Evolutionary conservation across 2,888 invertebrate genomes (phyloP), one percentile per base, ranked within the genome.

Genomic region (Eristalis tenax): DNA sequence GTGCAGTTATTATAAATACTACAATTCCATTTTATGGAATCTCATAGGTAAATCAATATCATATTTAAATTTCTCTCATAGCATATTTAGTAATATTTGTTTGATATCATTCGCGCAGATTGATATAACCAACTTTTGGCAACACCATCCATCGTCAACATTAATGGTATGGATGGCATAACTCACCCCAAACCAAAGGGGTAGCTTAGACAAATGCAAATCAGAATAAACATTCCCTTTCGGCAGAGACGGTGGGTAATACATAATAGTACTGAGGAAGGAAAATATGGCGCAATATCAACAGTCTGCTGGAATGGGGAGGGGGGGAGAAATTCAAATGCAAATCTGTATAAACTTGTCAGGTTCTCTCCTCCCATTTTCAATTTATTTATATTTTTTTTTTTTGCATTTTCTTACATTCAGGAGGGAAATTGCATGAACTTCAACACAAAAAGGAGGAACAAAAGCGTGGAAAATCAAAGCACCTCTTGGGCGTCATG

Each of bases 211-310:
- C 74, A 57, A 71, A 83, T 87, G 75, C 79, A 87, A 83, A 87
- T 83, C 75, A 78, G 75, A 57, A 83, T 38, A 43, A 66, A 66
- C 66, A 43, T 75, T 70, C 57, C 43, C 78, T 73, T 71, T 23
- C 13, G 59, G 28, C 26, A 64, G 68, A 64, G 68, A 64, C 26
- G 65, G 35, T 75, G 59, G 65, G n/a, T 4, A 64, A 76, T 22
- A 32, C 15, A 71, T 26, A 26, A 26, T 66, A 59, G 26, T 26
- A 23, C 11, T 35, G 32, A 26, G 11, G 13, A 40, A 22, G 38
- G 43, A 73, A 43, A 43, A 69, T 75, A 75, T 76, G 79, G 76
- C 66, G 75, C 75, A 87, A 87, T 79, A 83, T 79, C 75, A 87
- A 75, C 74, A 86, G 68, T 76, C 64, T 59, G 43, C 26, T 50